Evolutionary conservation across 2,888 invertebrate species (phyloP).

Genomic region (Panorpa germanica): DNA sequence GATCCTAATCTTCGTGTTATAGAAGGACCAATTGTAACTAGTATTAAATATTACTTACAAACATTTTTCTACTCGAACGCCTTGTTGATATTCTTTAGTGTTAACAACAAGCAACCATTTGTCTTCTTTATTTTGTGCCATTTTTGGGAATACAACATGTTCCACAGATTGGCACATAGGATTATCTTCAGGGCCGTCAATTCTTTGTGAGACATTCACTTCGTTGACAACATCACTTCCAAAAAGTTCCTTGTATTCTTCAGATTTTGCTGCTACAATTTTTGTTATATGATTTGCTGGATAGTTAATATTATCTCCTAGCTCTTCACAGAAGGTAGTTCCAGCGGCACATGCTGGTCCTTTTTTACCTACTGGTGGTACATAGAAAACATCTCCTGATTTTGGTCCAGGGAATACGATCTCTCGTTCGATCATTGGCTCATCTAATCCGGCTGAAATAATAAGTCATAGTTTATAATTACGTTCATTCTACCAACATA

Average conservation of each 20-base stretch:
- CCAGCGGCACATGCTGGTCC: slow-evolving; percentile 11
- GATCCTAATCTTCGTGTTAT: too few species aligned
- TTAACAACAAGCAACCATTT: slow-evolving; percentile 47
- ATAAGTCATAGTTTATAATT: background rate
- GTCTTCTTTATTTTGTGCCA: slow-evolving; percentile 31
- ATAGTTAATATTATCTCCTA: slow-evolving; percentile 19
- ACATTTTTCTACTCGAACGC: slow-evolving; percentile 47
- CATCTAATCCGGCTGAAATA: slow-evolving; percentile 2
- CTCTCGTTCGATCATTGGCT: too few species aligned
- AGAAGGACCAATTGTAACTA: background rate
- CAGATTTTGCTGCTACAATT: too few species aligned
- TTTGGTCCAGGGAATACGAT: slow-evolving; percentile 10
- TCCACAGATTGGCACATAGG: slow-evolving; percentile 20
- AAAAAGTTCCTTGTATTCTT: slow-evolving; percentile 14
- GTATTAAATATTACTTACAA: slow-evolving; percentile 26
- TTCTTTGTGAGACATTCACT: slow-evolving; percentile 15
- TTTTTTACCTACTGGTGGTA: background rate
- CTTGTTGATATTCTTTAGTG: slow-evolving; percentile 37
- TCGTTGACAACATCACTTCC: slow-evolving; percentile 16
- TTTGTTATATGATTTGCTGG: slow-evolving; percentile 17
- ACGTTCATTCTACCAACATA: too few species aligned
- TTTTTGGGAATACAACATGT: slow-evolving; percentile 34
- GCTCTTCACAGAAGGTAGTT: slow-evolving; percentile 19
- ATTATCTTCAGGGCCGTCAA: slow-evolving; percentile 15
- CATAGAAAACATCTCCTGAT: background rate